Evolutionary conservation across 2,797 vertebrate species (phyloP).

Genomic region (Phaenicophaeus curvirostris): DNA sequence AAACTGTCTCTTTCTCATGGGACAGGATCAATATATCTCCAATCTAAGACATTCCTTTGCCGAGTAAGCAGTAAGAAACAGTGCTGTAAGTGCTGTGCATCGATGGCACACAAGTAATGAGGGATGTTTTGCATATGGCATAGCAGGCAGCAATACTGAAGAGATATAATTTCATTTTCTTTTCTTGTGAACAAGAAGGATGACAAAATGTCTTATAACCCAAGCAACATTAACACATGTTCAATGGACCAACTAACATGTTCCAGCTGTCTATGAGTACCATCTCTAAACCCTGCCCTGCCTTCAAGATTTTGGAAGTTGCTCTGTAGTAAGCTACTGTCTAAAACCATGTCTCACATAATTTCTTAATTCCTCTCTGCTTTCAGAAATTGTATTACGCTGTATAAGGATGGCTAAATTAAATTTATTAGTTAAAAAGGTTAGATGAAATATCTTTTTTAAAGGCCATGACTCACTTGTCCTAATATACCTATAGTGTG

Average conservation of each 20-base stretch:
- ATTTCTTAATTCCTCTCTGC: background rate
- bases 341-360: background rate
- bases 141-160: background rate
- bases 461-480: background rate
- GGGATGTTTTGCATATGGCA: background rate
- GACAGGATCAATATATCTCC: background rate
- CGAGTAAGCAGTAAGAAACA: background rate
- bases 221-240: background rate
- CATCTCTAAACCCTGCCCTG: background rate
- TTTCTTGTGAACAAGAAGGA: background rate
- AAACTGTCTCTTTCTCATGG: background rate
- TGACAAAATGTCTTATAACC: background rate
- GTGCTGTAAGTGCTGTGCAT: background rate
- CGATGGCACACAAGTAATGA: fast-evolving
- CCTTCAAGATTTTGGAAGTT: background rate
- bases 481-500: background rate
- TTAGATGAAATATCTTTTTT: background rate
- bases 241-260: background rate
- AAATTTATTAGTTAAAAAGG: background rate
- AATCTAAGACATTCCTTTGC: background rate
- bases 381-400: background rate
- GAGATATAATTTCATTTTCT: background rate
- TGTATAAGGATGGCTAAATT: background rate
- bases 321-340: background rate
- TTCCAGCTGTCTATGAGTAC: background rate